Evolutionary conservation across 2,888 invertebrate species (phyloP).

Genomic region (Amblyjoppa proteus): DNA sequence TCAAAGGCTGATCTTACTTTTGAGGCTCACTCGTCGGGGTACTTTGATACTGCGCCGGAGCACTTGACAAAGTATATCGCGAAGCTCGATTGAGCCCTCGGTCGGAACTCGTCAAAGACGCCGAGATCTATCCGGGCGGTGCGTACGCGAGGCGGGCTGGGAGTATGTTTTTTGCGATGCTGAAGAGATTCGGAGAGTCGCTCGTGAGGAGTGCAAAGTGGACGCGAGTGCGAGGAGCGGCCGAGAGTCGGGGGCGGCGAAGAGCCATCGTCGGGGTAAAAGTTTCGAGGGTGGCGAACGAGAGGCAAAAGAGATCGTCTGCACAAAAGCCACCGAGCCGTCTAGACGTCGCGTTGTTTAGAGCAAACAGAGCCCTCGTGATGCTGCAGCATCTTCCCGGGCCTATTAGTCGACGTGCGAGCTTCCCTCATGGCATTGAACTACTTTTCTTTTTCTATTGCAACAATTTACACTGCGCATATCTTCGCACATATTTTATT

Average conservation of each 20-base stretch:
- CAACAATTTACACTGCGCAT: not conserved
- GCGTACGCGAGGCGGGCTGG: not conserved
- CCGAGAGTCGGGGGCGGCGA: constrained; percentile 24
- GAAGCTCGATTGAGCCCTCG: constrained; percentile 23
- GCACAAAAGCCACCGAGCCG: constrained; percentile 69
- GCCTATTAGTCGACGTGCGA: not conserved
- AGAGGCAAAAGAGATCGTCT: constrained; percentile 47
- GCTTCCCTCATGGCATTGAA: constrained; percentile 3
- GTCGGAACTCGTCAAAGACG: constrained; percentile 40
- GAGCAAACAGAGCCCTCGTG: constrained; percentile 71
- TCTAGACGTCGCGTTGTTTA: constrained; percentile 81
- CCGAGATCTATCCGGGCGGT: constrained; percentile 11
- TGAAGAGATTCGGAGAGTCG: constrained; percentile 27
- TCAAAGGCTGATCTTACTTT: constrained; percentile 12
- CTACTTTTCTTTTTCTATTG: not conserved
- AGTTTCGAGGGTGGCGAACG: constrained; percentile 56
- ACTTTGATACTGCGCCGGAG: not conserved
- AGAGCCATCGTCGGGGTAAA: constrained; percentile 57
- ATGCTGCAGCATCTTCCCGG: constrained; percentile 1
- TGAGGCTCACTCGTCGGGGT: constrained; percentile 1
- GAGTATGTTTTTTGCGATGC: constrained; percentile 18
- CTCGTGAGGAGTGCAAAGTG: constrained; percentile 26
- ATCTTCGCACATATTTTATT: too few relatives aligned
- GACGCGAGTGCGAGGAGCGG: constrained; percentile 40
- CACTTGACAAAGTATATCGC: constrained; percentile 3